phyloP scores from a whole-genome alignment of 2,113 vertebrate genomes.

The Ramphastos sulfuratus region DNA sequence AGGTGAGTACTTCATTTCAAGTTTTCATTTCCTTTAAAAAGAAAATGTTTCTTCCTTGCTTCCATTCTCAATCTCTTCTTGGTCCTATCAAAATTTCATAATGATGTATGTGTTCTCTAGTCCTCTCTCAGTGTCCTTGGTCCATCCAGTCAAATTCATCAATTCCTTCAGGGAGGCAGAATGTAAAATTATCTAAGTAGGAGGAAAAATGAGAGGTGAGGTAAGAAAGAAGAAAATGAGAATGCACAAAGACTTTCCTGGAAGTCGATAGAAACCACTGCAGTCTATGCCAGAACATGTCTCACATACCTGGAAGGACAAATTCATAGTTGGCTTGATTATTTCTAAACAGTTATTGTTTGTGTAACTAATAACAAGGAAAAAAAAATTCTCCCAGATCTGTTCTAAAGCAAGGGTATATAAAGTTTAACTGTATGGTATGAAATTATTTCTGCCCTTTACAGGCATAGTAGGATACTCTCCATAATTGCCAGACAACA shows the following conservation, averaged over 20 bases:
- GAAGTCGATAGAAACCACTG: neutral
- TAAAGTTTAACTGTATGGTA: neutral
- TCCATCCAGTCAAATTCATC: neutral
- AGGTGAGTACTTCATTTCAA: neutral
- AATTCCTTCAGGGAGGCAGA: neutral
- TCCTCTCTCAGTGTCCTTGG: neutral
- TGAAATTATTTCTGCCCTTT: constrained; percentile 7
- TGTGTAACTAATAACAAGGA: neutral
- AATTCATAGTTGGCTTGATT: neutral
- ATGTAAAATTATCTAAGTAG: neutral
- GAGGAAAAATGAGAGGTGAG: neutral
- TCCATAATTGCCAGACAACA: neutral
- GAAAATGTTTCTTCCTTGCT: neutral
- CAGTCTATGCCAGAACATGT: neutral
- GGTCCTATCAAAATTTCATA: neutral
- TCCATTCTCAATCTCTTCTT: neutral
- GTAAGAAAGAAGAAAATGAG: neutral
- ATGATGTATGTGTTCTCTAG: neutral
- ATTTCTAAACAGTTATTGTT: neutral
- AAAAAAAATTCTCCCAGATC: neutral
- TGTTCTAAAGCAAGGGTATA: neutral
- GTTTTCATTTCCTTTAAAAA: neutral
- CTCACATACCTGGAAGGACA: neutral
- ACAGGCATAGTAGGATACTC: neutral
- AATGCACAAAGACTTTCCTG: neutral